Conservation (phyloP, 2,797 vertebrate species). For the Tiaroga cobitis region DNA sequence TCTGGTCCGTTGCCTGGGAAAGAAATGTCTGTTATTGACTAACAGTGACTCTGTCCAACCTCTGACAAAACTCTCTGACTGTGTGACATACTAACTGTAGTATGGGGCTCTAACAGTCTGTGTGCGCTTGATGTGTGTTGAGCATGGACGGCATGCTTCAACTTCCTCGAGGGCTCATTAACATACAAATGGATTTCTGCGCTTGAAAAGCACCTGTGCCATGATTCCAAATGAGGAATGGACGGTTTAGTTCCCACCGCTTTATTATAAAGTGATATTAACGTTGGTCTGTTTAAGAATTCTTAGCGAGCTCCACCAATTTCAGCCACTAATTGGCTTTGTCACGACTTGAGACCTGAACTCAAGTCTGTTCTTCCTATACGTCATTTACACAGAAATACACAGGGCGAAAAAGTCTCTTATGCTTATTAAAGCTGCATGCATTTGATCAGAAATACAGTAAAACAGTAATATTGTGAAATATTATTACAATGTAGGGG, state of each 20-base stretch:
- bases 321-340: conserved; percentile 78
- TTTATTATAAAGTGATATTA: conserved; percentile 66
- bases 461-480: not conserved
- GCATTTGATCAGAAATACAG: not conserved
- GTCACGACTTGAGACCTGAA: conserved; percentile 72
- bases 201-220: conserved; percentile 75
- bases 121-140: not conserved
- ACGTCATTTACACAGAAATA: conserved; percentile 21
- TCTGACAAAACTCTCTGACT: not conserved
- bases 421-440: not conserved
- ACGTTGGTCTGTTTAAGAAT: conserved; percentile 72
- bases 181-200: conserved; percentile 84
- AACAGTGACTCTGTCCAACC: conserved; percentile 17
- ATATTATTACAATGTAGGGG: not conserved
- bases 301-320: conserved; percentile 67
- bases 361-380: conserved; percentile 61
- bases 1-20: conserved; percentile 20
- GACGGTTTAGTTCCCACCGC: conserved; percentile 60
- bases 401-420: not conserved
- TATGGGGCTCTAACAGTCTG: not conserved
- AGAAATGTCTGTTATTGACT: conserved; percentile 25
- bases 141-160: conserved; percentile 55
- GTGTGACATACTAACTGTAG: not conserved
- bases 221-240: conserved; percentile 71
- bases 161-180: conserved; percentile 77